Evolutionary conservation across 2,113 vertebrate genomes (phyloP).

Genomic region (Cyrtonyx montezumae): DNA sequence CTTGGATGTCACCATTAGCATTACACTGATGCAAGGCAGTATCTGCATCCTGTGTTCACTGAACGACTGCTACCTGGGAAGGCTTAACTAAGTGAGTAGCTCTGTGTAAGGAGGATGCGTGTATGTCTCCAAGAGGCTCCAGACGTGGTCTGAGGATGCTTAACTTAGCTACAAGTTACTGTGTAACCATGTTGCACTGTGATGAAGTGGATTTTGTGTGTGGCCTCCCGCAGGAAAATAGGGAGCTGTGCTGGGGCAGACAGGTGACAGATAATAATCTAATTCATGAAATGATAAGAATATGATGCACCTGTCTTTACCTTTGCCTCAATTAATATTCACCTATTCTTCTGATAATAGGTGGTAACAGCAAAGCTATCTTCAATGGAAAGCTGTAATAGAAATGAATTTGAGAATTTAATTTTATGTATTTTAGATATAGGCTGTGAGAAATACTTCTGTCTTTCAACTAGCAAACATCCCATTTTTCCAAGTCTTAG

Average conservation of each 20-base stretch:
- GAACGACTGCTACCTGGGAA: neutral
- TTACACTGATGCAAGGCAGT: neutral
- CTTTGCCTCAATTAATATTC: neutral
- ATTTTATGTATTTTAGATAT: neutral
- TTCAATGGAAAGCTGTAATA: neutral
- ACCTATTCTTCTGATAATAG: neutral
- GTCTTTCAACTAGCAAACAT: neutral
- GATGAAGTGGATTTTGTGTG: neutral
- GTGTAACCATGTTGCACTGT: rapidly evolving
- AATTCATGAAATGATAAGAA: neutral
- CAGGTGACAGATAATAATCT: neutral
- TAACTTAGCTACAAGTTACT: neutral
- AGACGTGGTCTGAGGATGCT: neutral
- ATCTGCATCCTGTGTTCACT: neutral
- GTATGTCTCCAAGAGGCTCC: neutral
- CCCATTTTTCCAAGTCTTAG: neutral
- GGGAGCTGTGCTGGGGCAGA: neutral
- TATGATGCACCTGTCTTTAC: neutral
- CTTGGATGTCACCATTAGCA: neutral
- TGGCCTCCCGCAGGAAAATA: neutral
- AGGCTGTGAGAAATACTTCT: neutral
- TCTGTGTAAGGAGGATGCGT: neutral
- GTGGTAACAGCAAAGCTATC: neutral
- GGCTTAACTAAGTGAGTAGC: neutral
- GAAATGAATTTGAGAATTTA: neutral